A percentile compares a stretch with the other conserved stretches of the same genome.
phyloP scores from a whole-genome alignment of 2,113 vertebrate genomes.

The Etia nguti region DNA sequence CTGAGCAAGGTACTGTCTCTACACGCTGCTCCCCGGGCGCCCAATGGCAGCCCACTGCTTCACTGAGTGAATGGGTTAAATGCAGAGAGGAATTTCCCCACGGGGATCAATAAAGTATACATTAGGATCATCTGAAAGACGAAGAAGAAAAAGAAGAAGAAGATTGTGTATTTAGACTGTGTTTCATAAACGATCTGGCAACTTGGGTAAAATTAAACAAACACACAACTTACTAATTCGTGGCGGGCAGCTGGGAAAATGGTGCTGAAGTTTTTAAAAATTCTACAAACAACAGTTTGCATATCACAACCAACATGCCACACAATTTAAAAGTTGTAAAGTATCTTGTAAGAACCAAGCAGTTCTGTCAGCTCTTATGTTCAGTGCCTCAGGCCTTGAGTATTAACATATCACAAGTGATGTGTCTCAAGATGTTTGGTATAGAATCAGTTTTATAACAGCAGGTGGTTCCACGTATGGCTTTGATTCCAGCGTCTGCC shows the following conservation, averaged over 20 bases:
- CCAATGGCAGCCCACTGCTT: too few species aligned
- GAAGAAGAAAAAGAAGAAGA: background rate
- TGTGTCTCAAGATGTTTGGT: background rate
- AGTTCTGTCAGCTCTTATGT: background rate
- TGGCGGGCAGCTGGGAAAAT: background rate
- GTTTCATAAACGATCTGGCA: background rate
- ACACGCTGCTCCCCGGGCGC: too few species aligned
- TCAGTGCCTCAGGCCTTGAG: background rate
- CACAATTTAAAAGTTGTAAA: accelerated
- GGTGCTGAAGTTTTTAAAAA: accelerated
- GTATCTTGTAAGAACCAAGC: background rate
- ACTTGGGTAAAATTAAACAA: background rate
- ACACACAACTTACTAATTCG: background rate
- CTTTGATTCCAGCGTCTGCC: background rate
- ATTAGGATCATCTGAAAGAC: background rate
- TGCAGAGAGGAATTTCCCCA: too few species aligned
- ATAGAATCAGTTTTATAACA: background rate
- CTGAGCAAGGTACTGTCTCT: too few species aligned
- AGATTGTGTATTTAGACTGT: background rate
- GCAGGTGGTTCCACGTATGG: background rate
- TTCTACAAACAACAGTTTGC: background rate
- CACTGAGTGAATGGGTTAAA: too few species aligned
- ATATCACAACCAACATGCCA: background rate
- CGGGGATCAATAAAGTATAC: too few species aligned
- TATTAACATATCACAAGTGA: background rate